Evolutionary conservation across 2,113 vertebrate species (phyloP).

Genomic region (Clinocottus analis): DNA sequence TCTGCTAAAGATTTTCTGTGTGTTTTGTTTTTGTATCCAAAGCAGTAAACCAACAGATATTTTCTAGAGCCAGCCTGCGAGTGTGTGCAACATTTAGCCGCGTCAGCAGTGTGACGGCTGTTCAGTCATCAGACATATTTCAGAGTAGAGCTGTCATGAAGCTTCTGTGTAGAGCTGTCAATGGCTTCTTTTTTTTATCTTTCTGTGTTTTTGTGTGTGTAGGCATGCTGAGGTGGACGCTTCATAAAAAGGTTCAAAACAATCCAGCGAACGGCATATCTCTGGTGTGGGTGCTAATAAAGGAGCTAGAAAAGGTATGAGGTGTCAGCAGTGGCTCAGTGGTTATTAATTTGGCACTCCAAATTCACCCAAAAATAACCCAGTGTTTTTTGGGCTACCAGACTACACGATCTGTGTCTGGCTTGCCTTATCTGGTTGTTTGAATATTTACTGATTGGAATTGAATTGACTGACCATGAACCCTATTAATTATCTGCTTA

Average conservation of each 20-base stretch:
- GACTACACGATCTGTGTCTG: neutral
- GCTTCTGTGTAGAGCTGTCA: no score
- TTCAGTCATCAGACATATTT: slow-evolving; percentile 43
- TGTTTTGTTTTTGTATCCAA: neutral
- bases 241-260: slow-evolving; percentile 92
- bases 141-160: slow-evolving; percentile 13
- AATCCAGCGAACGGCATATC: slow-evolving; percentile 83
- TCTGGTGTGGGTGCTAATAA: slow-evolving; percentile 88
- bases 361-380: neutral
- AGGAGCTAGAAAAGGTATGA: slow-evolving; percentile 92
- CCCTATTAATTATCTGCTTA: neutral
- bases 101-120: slow-evolving; percentile 27
- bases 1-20: neutral
- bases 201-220: slow-evolving; percentile 35
- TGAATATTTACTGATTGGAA: neutral
- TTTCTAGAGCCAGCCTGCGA: neutral
- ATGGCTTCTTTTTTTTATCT: slow-evolving; percentile 20
- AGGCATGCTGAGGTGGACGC: slow-evolving; percentile 96
- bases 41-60: slow-evolving; percentile 2
- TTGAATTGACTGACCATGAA: neutral
- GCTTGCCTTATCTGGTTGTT: neutral
- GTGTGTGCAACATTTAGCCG: slow-evolving; percentile 7
- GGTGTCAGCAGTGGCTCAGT: neutral
- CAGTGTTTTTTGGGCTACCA: neutral
- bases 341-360: neutral